phyloP scores from a whole-genome alignment of 2,888 invertebrate species.

The Hypomecis atomaria region DNA sequence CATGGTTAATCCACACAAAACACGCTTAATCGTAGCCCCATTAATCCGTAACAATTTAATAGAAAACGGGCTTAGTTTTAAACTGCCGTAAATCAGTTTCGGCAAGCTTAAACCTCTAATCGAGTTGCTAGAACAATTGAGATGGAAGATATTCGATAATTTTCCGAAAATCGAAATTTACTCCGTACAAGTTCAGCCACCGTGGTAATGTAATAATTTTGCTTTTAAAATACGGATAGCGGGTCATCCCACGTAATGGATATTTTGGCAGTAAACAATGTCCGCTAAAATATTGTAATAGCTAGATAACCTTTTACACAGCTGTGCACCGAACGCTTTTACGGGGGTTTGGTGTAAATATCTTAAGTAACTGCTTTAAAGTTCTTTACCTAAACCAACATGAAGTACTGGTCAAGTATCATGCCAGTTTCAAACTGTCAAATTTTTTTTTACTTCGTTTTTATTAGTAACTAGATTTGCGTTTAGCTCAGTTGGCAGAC shows the following conservation, averaged over 20 bases:
- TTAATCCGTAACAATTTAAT: slow-evolving; percentile 68
- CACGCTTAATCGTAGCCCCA: slow-evolving; percentile 52
- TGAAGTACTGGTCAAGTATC: no score
- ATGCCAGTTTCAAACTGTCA: no score
- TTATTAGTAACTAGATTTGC: no score
- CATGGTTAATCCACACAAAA: slow-evolving; percentile 28
- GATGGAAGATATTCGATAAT: slow-evolving; percentile 58
- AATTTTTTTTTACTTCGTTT: no score
- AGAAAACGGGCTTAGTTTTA: slow-evolving; percentile 67
- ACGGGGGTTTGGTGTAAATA: not conserved
- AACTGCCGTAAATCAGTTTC: slow-evolving; percentile 74
- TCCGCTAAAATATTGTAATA: slow-evolving; percentile 22
- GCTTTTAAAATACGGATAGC: slow-evolving; percentile 48
- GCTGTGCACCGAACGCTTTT: slow-evolving; percentile 14
- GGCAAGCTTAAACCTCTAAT: slow-evolving; percentile 57
- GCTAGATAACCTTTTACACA: slow-evolving; percentile 14
- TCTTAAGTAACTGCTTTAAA: not conserved
- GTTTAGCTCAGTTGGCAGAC: no score
- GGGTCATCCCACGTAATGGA: slow-evolving; percentile 25
- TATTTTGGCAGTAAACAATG: slow-evolving; percentile 22
- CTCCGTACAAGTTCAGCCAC: slow-evolving; percentile 36
- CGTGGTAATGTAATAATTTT: slow-evolving; percentile 41
- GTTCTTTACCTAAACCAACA: not conserved
- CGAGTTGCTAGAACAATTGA: slow-evolving; percentile 62
- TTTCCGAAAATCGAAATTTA: slow-evolving; percentile 40